Percentiles rank a stretch among this genome's conserved stretches.
Conservation (phyloP, 2,797 vertebrate species). For the Alfaro cultratus region DNA sequence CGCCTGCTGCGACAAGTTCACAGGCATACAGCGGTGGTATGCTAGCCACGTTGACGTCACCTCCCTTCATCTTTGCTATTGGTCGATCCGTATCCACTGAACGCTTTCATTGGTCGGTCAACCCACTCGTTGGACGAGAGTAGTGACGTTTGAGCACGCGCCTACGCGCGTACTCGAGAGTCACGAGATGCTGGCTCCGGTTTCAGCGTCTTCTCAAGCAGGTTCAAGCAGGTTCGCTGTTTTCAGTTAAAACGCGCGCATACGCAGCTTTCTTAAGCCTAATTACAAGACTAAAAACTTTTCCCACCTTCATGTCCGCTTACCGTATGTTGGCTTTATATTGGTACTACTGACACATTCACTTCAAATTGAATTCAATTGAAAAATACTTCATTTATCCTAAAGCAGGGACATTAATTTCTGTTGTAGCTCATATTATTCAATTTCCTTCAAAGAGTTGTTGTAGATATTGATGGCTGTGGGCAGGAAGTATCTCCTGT, state of each 20-base stretch:
- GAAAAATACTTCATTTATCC: too few relatives aligned
- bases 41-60: neutral
- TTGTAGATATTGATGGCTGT: too few relatives aligned
- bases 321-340: neutral
- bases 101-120: constrained; percentile 56
- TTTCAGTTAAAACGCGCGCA: neutral
- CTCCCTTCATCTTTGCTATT: constrained; percentile 41
- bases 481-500: too few relatives aligned
- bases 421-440: too few relatives aligned
- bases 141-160: neutral
- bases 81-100: neutral
- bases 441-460: too few relatives aligned
- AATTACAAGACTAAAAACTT: neutral
- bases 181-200: constrained; percentile 75
- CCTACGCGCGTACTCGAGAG: constrained; percentile 32
- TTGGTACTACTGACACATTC: neutral
- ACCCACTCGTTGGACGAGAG: constrained; percentile 13
- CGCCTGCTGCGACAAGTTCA: neutral
- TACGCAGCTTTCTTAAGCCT: neutral
- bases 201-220: constrained; percentile 33
- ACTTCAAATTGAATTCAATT: too few relatives aligned
- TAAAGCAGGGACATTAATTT: too few relatives aligned
- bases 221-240: neutral
- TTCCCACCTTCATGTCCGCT: neutral
- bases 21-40: neutral